Evolutionary conservation across 1,140 invertebrate species (phyloP), one percentile per base, ranked within the genome.

Genomic region (Camponotus pennsylvanicus): DNA sequence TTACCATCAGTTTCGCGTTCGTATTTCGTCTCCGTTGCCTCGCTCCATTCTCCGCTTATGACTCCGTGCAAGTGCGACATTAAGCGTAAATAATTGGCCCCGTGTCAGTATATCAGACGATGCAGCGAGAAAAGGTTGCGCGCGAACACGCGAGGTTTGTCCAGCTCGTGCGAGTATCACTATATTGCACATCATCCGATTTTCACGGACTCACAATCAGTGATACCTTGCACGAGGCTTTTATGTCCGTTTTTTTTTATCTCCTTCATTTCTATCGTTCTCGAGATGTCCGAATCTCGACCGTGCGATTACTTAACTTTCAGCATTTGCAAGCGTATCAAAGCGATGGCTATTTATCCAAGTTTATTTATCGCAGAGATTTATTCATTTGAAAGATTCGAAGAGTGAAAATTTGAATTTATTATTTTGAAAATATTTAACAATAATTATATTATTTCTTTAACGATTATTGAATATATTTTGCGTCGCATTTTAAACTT

Each of bases 81-180:
- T 63, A 83, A 57, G 69, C 86, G 69, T 64, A 49, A 75, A 87
- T 88, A 75, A 88, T 87, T 75, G 77, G 85, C 66, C 57, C n/a
- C 37, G n/a, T 69, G 59, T 57, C 63, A 59, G 59, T 75, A 61
- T 59, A 61, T 34, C 27, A 59, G n/a, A 18, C 42, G 49, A 64
- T 85, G 79, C 66, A 66, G n/a, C 69, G 73, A 63, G 63, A 64
- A 87, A 85, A 75, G 61, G 63, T 66, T 85, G 59, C 37, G 82
- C 40, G 83, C 57, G 15, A 55, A n/a, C 85, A 82, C 69, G 86
- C 42, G 67, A 77, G 40, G 37, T 82, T 42, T 18, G 15, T 7
- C 40, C 21, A 69, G 9, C 40, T 42, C 67, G 40, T 45, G 52
- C 61, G n/a, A 55, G 45, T 37, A 70, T 80, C 64, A 55, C 45